phyloP scores from a whole-genome alignment of 2,113 vertebrate genomes.

The Alectura lathami region DNA sequence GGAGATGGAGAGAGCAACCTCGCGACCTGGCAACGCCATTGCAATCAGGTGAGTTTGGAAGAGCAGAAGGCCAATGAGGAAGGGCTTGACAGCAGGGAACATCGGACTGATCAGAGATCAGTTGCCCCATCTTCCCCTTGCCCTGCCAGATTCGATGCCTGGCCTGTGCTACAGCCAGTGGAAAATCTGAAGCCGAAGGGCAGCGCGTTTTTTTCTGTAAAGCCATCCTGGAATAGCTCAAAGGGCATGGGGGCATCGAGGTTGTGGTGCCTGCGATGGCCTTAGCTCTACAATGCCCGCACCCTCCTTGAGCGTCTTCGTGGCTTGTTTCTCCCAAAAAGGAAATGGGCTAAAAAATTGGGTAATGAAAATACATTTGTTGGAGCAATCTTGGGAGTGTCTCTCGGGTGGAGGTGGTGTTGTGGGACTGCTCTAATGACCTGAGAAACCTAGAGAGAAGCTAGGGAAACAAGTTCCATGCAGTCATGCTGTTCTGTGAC shows the following conservation, averaged over 20 bases:
- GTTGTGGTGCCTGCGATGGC: not conserved
- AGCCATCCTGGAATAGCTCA: not conserved
- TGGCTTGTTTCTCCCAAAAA: not conserved
- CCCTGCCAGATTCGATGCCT: not conserved
- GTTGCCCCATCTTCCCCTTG: not conserved
- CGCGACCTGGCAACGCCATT: not conserved
- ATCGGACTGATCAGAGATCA: not conserved
- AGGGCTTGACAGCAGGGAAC: not conserved
- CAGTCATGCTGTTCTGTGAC: not conserved
- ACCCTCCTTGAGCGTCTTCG: not conserved
- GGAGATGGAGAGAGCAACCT: not conserved
- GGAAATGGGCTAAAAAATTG: not conserved
- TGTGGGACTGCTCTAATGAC: constrained; percentile 23
- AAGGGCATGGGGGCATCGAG: not conserved
- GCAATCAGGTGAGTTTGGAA: not conserved
- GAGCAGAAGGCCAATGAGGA: not conserved
- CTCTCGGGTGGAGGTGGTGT: not conserved
- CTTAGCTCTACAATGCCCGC: not conserved
- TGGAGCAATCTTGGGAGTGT: not conserved
- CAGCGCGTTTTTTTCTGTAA: not conserved
- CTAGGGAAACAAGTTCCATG: not conserved
- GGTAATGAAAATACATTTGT: not conserved
- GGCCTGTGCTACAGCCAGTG: not conserved
- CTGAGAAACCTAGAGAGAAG: not conserved
- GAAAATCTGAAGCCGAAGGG: not conserved